phyloP scores from a whole-genome alignment of 2,113 vertebrate genomes.

The Bostrychus sinensis region DNA sequence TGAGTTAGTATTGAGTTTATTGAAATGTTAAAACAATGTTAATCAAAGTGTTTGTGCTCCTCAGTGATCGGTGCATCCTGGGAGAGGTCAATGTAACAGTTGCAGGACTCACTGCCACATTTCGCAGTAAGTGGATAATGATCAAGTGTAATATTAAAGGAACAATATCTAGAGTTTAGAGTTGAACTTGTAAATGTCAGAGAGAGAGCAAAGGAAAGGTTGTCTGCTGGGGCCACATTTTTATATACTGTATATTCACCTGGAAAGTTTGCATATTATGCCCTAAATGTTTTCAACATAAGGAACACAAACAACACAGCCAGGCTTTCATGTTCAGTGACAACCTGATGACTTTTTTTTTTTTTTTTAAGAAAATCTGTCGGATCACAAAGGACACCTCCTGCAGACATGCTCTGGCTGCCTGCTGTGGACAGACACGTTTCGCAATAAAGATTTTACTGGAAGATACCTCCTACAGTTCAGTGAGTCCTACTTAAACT shows the following conservation, averaged over 20 bases:
- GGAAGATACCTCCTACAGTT: conserved; percentile 72
- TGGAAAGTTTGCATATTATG: neutral
- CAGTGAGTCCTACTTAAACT: conserved; percentile 53
- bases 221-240: neutral
- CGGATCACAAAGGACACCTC: conserved; percentile 73
- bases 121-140: conserved; percentile 65
- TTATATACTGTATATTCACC: neutral
- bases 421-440: conserved; percentile 75
- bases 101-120: conserved; percentile 55
- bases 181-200: neutral
- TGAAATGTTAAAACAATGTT: neutral
- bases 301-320: neutral
- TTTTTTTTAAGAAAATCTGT: conserved; percentile 62
- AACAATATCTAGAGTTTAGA: neutral
- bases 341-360: no score
- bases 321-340: neutral
- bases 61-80: conserved; percentile 61
- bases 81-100: conserved; percentile 70
- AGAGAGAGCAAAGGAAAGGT: neutral
- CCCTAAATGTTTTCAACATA: neutral
- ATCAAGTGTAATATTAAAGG: neutral
- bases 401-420: conserved; percentile 68
- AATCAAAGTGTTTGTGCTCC: conserved; percentile 15
- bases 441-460: conserved; percentile 59
- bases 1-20: conserved; percentile 49